A percentile compares a stretch with the other conserved stretches of the same genome.
Evolutionary conservation across 2,113 vertebrate genomes (phyloP).

Genomic region (Polyodon spathula): DNA sequence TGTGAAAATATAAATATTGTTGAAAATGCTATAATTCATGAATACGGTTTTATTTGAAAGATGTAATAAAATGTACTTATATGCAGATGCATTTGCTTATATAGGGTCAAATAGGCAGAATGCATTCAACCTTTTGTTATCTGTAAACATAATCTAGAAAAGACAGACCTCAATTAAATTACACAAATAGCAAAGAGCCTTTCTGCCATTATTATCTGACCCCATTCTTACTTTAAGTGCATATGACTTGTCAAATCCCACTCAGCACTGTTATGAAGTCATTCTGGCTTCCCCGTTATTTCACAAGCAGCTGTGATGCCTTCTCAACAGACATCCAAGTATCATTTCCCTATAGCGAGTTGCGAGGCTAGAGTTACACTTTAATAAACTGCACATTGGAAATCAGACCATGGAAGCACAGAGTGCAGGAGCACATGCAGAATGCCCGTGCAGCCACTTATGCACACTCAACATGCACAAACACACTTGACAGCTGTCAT

Average conservation of each 20-base stretch:
- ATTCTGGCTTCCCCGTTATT: constrained; percentile 25
- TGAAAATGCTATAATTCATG: too few relatives aligned
- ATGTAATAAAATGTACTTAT: too few relatives aligned
- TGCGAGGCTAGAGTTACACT: constrained; percentile 12
- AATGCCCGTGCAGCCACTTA: not conserved
- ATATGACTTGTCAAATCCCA: constrained; percentile 21
- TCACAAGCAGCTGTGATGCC: constrained; percentile 29
- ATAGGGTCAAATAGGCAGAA: too few relatives aligned
- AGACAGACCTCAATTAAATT: not conserved
- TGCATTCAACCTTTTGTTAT: too few relatives aligned
- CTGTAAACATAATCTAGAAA: too few relatives aligned
- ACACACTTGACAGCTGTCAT: not conserved
- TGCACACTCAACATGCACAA: too few relatives aligned
- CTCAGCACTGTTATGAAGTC: constrained; percentile 27
- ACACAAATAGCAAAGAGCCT: not conserved
- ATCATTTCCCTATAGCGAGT: constrained; percentile 30
- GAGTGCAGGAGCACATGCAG: not conserved
- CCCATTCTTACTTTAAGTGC: constrained; percentile 1
- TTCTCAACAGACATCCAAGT: constrained; percentile 18
- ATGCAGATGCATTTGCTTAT: too few relatives aligned
- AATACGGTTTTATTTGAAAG: too few relatives aligned
- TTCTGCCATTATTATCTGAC: not conserved
- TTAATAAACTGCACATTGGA: constrained; percentile 6
- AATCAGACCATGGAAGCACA: not conserved
- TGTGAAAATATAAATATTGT: too few relatives aligned